Evolutionary conservation across 2,113 vertebrate species (phyloP).

Genomic region (Aptenodytes forsteri): DNA sequence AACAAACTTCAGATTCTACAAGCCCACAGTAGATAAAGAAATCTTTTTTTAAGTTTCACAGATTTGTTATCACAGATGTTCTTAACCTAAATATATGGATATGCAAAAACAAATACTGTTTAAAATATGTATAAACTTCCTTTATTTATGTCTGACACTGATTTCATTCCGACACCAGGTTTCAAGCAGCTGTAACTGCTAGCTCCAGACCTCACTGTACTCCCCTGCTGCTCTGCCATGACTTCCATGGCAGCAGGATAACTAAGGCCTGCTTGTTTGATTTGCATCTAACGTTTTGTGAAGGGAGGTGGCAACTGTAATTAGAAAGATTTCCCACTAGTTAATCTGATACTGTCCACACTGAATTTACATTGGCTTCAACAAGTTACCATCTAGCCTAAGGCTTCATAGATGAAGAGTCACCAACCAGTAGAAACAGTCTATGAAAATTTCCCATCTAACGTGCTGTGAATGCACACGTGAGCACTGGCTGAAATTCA

Average conservation of each 20-base stretch:
- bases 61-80: slow-evolving; percentile 65
- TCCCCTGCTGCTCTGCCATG: not conserved
- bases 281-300: not conserved
- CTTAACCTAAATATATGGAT: slow-evolving; percentile 52
- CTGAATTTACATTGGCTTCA: not conserved
- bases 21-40: not conserved
- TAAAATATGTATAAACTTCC: slow-evolving; percentile 63
- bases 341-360: not conserved
- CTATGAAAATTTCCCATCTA: not conserved
- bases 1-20: not conserved
- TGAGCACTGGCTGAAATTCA: not conserved
- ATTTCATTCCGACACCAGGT: not conserved
- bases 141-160: slow-evolving; percentile 60
- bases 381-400: not conserved
- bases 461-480: fast-evolving
- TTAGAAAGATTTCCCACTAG: not conserved
- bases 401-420: not conserved
- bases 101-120: slow-evolving; percentile 38
- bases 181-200: slow-evolving; percentile 37
- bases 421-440: not conserved
- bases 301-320: not conserved
- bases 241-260: not conserved
- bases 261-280: not conserved
- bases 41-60: not conserved
- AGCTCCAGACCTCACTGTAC: not conserved